phyloP scores from a whole-genome alignment of 2,888 invertebrate genomes.

The Drosophila trichaetosa region DNA sequence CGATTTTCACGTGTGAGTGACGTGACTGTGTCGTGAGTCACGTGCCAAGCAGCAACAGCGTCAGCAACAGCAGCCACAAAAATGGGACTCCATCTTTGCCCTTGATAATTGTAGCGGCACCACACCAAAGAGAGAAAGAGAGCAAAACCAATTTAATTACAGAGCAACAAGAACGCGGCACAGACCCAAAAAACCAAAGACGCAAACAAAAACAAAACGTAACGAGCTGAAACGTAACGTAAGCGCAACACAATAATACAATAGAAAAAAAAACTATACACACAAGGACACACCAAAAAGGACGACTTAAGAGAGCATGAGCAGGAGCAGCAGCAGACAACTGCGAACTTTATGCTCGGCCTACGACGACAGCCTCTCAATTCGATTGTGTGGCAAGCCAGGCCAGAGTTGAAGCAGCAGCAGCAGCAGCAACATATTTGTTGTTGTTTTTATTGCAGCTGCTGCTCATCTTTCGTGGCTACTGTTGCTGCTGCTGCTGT shows the following conservation, averaged over 20 bases:
- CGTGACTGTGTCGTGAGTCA: slow-evolving; percentile 48
- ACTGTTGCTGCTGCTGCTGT: slow-evolving; percentile 6
- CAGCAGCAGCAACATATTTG: neutral
- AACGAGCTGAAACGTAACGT: slow-evolving; percentile 34
- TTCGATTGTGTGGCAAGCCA: slow-evolving; percentile 34
- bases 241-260: slow-evolving; percentile 37
- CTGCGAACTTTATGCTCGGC: slow-evolving; percentile 54
- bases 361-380: slow-evolving; percentile 44
- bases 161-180: slow-evolving; percentile 27
- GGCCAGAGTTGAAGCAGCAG: slow-evolving; percentile 26
- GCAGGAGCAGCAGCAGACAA: slow-evolving; percentile 38
- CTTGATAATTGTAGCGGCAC: slow-evolving; percentile 30
- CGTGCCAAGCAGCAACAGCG: slow-evolving; percentile 24
- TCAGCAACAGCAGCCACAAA: slow-evolving; percentile 4
- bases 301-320: neutral
- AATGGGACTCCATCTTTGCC: slow-evolving; percentile 6
- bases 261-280: slow-evolving; percentile 1
- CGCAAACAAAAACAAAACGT: slow-evolving; percentile 18
- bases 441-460: slow-evolving; percentile 24
- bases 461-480: neutral
- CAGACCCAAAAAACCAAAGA: slow-evolving; percentile 7
- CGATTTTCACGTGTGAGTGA: slow-evolving; percentile 36
- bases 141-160: slow-evolving; percentile 49
- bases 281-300: neutral
- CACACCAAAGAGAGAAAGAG: slow-evolving; percentile 13